Percentiles rank a stretch among this genome's conserved stretches.
Evolutionary conservation across 92 coral and sea anemone species (phyloP).

Genomic region (Metridium senile): DNA sequence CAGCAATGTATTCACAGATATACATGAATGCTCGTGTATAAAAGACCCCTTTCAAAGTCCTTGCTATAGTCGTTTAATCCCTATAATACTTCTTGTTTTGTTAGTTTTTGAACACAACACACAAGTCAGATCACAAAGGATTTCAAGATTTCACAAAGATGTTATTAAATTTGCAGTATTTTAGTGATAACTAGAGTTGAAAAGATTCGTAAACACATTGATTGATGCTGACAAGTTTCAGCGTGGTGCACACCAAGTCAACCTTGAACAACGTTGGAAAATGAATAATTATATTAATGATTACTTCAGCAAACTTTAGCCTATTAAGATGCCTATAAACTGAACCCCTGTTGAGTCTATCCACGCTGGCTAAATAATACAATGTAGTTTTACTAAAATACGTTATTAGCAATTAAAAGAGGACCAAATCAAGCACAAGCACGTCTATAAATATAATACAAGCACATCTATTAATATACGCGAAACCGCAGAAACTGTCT

Average conservation of each 20-base stretch:
- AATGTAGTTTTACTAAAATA: too few species aligned
- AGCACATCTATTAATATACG: too few species aligned
- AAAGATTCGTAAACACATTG: background rate
- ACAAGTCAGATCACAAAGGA: background rate
- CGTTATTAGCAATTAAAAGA: too few species aligned
- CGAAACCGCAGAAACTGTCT: too few species aligned
- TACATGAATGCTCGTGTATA: background rate
- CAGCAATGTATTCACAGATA: conserved; percentile 12
- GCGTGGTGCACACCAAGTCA: background rate
- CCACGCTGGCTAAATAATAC: background rate
- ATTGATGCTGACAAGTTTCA: background rate
- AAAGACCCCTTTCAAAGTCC: background rate
- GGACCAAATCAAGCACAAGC: too few species aligned
- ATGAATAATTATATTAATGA: background rate
- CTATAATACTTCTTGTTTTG: background rate
- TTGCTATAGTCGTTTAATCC: background rate
- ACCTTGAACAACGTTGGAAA: background rate
- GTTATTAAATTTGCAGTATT: background rate
- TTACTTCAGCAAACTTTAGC: background rate
- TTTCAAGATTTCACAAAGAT: background rate
- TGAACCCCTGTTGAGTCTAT: background rate
- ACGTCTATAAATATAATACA: too few species aligned
- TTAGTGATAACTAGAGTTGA: background rate
- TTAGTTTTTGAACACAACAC: background rate
- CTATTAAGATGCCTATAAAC: background rate